These are phyloP conservation scores for Tolypeutes matacus DNA, from an alignment of 2,797 vertebrate species.

Conservation along the genomic window DNA sequence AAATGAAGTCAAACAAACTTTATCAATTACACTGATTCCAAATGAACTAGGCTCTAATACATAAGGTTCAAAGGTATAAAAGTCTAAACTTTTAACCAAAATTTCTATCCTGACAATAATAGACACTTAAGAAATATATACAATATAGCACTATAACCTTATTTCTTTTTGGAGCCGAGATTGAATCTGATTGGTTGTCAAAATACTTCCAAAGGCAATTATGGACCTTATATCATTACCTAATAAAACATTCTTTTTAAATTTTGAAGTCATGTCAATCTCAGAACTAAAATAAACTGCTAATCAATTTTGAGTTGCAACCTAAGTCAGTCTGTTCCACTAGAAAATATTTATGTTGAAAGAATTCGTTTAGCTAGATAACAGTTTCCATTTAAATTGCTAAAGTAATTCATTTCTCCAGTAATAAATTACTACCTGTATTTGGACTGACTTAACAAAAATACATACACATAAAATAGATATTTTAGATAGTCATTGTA, in stretches of 20 bases:
- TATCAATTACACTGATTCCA: slow-evolving; percentile 3
- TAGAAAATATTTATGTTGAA: slow-evolving; percentile 16
- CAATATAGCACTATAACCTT: neutral
- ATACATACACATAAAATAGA: neutral
- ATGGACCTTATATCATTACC: neutral
- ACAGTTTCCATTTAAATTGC: slow-evolving; percentile 1
- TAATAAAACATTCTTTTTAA: neutral
- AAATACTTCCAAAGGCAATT: neutral
- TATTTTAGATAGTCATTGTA: neutral
- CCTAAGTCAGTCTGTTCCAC: neutral
- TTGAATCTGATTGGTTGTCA: neutral
- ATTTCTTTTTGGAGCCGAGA: neutral
- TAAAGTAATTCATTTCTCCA: neutral
- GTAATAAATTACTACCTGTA: neutral
- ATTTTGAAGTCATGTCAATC: slow-evolving; percentile 4
- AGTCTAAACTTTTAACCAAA: slow-evolving; percentile 28
- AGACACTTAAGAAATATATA: slow-evolving; percentile 27
- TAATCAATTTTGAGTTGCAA: neutral
- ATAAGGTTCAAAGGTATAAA: neutral
- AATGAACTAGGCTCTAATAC: neutral
- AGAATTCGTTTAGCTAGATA: neutral
- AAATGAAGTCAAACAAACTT: neutral
- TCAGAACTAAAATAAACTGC: slow-evolving; percentile 6
- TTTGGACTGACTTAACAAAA: neutral
- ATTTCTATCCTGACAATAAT: neutral